A percentile compares a stretch with the other conserved stretches of the same genome.
phyloP scores from a whole-genome alignment of 2,888 invertebrate genomes.

The Prostheceraeus crozeri region DNA sequence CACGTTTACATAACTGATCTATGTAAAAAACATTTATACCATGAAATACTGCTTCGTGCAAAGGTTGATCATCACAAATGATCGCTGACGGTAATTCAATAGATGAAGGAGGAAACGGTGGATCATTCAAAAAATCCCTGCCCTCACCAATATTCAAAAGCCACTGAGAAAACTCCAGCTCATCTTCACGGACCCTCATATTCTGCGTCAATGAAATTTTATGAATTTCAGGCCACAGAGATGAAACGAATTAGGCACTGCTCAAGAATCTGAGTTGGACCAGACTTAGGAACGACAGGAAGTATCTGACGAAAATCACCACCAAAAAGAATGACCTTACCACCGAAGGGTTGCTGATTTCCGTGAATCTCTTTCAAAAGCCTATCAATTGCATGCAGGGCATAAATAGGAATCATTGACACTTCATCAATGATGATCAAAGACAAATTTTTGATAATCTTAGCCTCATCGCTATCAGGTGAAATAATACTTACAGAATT shows the following conservation, averaged over 20 bases:
- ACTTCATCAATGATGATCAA: constrained; percentile 57
- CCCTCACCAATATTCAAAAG: background rate
- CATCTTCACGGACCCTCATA: background rate
- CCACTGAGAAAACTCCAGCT: background rate
- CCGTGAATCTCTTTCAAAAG: constrained; percentile 43
- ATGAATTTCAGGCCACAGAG: too few relatives aligned
- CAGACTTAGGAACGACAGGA: constrained; percentile 37
- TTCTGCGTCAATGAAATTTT: background rate
- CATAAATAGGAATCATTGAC: constrained; percentile 42
- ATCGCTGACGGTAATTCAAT: too few relatives aligned
- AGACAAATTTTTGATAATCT: constrained; percentile 28
- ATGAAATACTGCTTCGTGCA: too few relatives aligned
- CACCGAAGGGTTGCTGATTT: constrained; percentile 34
- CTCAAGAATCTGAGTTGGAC: too few relatives aligned
- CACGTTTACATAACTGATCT: constrained; percentile 41
- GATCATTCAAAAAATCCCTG: too few relatives aligned
- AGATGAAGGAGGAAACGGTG: too few relatives aligned
- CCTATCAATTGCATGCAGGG: constrained; percentile 49
- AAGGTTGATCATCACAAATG: too few relatives aligned
- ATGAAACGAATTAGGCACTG: too few relatives aligned
- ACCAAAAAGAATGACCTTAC: constrained; percentile 38
- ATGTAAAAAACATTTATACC: too few relatives aligned
- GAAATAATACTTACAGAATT: background rate
- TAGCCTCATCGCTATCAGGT: background rate
- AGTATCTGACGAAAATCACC: constrained; percentile 41